Evolutionary conservation across 1,140 invertebrate genomes (phyloP).

Genomic region (Neodiprion lecontei): DNA sequence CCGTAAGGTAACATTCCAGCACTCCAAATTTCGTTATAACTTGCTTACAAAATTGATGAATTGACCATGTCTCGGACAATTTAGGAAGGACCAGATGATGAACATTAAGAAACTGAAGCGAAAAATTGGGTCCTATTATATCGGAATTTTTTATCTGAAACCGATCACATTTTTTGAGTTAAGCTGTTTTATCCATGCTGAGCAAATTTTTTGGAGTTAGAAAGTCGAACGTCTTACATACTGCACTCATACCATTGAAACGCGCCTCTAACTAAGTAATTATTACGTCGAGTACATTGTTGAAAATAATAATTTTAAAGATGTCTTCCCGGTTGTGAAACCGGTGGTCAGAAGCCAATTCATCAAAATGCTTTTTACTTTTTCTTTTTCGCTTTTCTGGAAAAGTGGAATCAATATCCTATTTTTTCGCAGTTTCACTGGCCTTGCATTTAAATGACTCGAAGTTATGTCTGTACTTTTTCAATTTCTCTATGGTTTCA

Average conservation of each 20-base stretch:
- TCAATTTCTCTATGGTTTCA: constrained; percentile 12
- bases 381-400: constrained; percentile 20
- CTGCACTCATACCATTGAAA: constrained; percentile 13
- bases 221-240: constrained; percentile 15
- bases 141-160: constrained; percentile 19
- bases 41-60: constrained; percentile 13
- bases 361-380: constrained; percentile 20
- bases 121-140: neutral
- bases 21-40: constrained; percentile 20
- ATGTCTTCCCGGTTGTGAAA: constrained; percentile 17
- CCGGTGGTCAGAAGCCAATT: constrained; percentile 22
- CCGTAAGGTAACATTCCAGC: constrained; percentile 14
- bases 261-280: constrained; percentile 10
- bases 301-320: neutral
- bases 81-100: constrained; percentile 8
- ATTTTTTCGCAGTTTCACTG: constrained; percentile 17
- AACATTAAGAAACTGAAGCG: neutral
- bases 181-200: constrained; percentile 1
- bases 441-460: constrained; percentile 16
- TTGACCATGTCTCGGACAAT: constrained; percentile 10
- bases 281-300: constrained; percentile 18
- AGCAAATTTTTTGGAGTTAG: constrained; percentile 16
- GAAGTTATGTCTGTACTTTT: constrained; percentile 21
- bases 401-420: constrained; percentile 19
- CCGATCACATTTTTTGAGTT: constrained; percentile 13